phyloP scores from a whole-genome alignment of 2,113 vertebrate species.

The Pangasianodon gigas region DNA sequence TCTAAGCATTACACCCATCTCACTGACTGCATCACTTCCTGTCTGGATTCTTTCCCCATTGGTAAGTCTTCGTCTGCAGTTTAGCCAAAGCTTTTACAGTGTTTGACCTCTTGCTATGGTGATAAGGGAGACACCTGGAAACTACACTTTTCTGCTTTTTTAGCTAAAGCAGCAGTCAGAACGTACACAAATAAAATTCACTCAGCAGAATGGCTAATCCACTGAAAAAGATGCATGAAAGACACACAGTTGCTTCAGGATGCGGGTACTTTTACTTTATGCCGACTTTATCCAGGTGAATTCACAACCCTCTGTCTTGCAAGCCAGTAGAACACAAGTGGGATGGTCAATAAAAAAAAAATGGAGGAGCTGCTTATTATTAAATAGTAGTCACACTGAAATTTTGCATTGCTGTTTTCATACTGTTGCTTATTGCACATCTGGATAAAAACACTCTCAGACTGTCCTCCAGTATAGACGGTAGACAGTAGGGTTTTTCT shows the following conservation, averaged over 20 bases:
- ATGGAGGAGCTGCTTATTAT: not conserved
- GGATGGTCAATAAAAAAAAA: not conserved
- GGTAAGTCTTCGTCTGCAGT: constrained; percentile 70
- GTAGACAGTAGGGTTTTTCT: not conserved
- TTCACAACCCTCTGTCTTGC: not conserved
- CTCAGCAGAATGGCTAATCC: not conserved
- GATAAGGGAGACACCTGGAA: not conserved
- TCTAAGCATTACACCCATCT: constrained; percentile 72
- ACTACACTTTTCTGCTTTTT: not conserved
- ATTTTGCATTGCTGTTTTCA: not conserved
- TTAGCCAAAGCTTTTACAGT: not conserved
- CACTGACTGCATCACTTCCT: constrained; percentile 81
- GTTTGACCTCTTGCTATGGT: not conserved
- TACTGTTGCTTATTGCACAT: not conserved
- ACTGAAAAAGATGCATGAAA: not conserved
- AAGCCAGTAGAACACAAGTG: not conserved
- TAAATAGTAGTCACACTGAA: not conserved
- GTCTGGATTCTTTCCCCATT: constrained; percentile 82
- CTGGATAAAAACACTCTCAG: not conserved
- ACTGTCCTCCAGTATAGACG: not conserved
- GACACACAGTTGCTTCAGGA: not conserved
- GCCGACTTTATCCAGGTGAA: not conserved
- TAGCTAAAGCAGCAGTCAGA: not conserved
- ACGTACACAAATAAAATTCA: not conserved
- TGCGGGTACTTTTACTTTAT: not conserved